Percentiles rank a stretch among this genome's conserved stretches.
These are phyloP conservation scores for Coptodon rendalli DNA, from an alignment of 2,113 vertebrate genomes.

Conservation along the genomic window DNA sequence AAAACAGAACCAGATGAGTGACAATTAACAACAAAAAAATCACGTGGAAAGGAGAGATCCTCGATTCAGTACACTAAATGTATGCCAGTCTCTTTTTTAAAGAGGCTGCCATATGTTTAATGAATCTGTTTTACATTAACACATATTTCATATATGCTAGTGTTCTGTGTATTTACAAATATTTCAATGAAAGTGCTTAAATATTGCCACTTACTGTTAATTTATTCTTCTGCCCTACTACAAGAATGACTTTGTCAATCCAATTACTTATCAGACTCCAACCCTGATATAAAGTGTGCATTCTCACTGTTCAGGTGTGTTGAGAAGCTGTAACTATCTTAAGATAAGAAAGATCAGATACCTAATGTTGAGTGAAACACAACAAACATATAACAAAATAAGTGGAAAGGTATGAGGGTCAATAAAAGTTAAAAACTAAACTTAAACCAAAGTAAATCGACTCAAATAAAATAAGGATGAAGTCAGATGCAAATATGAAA, in stretches of 20 bases:
- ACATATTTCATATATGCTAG: not conserved
- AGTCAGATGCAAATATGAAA: not conserved
- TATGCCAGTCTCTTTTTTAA: not conserved
- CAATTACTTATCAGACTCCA: not conserved
- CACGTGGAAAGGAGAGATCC: not conserved
- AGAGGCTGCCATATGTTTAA: not conserved
- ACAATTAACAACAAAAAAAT: not conserved
- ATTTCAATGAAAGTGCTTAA: not conserved
- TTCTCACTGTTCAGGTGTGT: not conserved
- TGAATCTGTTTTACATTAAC: not conserved
- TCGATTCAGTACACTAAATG: not conserved
- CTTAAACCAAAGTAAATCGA: not conserved
- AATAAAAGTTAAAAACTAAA: not conserved
- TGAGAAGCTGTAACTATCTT: not conserved
- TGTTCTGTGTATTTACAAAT: not conserved
- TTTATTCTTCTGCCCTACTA: not conserved
- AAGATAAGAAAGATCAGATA: not conserved
- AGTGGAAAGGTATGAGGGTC: not conserved
- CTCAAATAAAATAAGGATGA: not conserved
- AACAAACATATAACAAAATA: not conserved
- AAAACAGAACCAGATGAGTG: not conserved
- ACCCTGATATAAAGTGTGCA: not conserved
- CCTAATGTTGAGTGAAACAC: not conserved
- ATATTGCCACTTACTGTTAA: not conserved
- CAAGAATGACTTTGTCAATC: not conserved